These are phyloP conservation scores for Hypomesus transpacificus DNA, from an alignment of 2,113 vertebrate genomes.

Conservation along the genomic window DNA sequence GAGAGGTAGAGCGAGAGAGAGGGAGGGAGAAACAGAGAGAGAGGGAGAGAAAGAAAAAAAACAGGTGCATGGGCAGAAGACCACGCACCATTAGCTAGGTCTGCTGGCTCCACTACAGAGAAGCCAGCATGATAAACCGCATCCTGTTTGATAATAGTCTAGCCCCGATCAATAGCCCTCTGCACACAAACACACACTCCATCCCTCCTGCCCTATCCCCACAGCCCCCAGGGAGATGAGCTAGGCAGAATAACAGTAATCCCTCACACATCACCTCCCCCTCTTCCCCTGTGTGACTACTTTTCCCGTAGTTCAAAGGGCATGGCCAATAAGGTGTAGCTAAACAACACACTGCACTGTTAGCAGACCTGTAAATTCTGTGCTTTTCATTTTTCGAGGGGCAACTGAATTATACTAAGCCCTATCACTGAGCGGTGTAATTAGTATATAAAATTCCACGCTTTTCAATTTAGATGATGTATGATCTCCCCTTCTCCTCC, in stretches of 20 bases:
- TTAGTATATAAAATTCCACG: constrained; percentile 23
- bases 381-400: constrained; percentile 12
- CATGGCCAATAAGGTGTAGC: constrained; percentile 22
- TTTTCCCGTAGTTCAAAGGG: constrained; percentile 20
- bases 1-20: neutral
- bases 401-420: constrained; percentile 24
- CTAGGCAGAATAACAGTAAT: constrained; percentile 47
- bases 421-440: constrained; percentile 21
- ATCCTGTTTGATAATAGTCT: constrained; percentile 51
- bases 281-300: constrained; percentile 28
- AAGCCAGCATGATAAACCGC: constrained; percentile 52
- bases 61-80: constrained; percentile 10
- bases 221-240: constrained; percentile 23
- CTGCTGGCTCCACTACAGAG: constrained; percentile 30
- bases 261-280: constrained; percentile 23
- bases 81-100: constrained; percentile 1
- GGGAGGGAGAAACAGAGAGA: neutral
- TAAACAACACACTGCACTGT: constrained; percentile 9
- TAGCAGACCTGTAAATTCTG: constrained; percentile 21
- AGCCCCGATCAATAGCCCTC: constrained; percentile 47
- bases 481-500: constrained; percentile 6
- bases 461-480: constrained; percentile 26
- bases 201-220: neutral
- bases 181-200: neutral
- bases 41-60: neutral